Percentiles rank a stretch among this genome's conserved stretches.
phyloP scores from a whole-genome alignment of 2,888 invertebrate species.

The Himalopsyche anomala region DNA sequence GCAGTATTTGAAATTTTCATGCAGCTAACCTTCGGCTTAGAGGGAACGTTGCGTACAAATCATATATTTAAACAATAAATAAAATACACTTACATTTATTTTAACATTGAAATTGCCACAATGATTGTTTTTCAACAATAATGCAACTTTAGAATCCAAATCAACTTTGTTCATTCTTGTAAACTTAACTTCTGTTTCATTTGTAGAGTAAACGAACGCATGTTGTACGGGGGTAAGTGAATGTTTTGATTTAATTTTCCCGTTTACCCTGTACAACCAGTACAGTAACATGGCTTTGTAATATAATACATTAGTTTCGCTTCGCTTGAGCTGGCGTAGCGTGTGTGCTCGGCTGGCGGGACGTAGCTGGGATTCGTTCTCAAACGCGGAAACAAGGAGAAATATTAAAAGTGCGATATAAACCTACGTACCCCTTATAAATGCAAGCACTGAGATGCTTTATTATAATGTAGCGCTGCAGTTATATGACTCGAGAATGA shows the following conservation, averaged over 20 bases:
- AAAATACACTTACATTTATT: too few relatives aligned
- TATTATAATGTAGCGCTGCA: slow-evolving; percentile 45
- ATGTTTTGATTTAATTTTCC: slow-evolving; percentile 31
- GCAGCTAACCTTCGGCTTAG: too few relatives aligned
- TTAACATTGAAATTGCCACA: too few relatives aligned
- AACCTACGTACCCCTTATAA: neutral
- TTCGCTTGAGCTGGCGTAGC: slow-evolving; percentile 29
- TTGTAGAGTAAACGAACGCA: neutral
- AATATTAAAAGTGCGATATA: slow-evolving; percentile 54
- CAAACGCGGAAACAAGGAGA: slow-evolving; percentile 49
- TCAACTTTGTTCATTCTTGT: too few relatives aligned
- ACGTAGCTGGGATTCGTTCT: slow-evolving; percentile 45
- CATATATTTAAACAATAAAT: too few relatives aligned
- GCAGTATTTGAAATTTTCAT: too few relatives aligned
- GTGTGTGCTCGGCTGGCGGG: slow-evolving; percentile 43
- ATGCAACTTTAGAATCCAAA: too few relatives aligned
- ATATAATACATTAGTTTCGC: slow-evolving; percentile 59
- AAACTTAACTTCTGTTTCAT: neutral
- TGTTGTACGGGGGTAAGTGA: neutral
- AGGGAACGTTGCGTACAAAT: too few relatives aligned
- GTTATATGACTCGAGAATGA: neutral
- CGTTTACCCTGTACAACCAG: slow-evolving; percentile 33
- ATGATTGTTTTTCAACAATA: too few relatives aligned
- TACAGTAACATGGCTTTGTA: slow-evolving; percentile 38
- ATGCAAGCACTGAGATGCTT: slow-evolving; percentile 36